These are phyloP conservation scores for Zaprionus ornatus DNA, from an alignment of 1,140 invertebrate species.

Conservation along the genomic window DNA sequence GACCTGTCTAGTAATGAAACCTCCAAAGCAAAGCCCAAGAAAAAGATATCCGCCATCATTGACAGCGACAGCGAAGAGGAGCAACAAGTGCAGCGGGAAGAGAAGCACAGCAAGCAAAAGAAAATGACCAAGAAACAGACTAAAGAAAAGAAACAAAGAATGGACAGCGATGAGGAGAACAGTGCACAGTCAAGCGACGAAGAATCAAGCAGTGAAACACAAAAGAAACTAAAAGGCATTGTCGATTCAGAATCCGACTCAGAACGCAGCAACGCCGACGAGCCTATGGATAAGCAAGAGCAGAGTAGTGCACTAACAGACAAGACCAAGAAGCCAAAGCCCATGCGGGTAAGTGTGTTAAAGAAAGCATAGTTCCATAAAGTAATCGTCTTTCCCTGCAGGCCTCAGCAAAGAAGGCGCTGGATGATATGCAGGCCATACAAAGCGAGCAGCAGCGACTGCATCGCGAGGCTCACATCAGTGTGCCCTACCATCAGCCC, in stretches of 20 bases:
- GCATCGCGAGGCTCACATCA: slow-evolving; percentile 86
- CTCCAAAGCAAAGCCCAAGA: slow-evolving; percentile 22
- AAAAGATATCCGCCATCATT: slow-evolving; percentile 39
- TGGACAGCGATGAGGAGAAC: slow-evolving; percentile 38
- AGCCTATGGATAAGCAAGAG: slow-evolving; percentile 37
- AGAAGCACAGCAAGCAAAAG: slow-evolving; percentile 24
- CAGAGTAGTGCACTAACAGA: background rate
- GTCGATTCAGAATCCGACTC: slow-evolving; percentile 67
- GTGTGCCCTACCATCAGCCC: slow-evolving; percentile 90
- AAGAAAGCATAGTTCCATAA: background rate
- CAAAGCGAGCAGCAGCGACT: slow-evolving; percentile 86
- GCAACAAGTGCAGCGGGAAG: background rate
- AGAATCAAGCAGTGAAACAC: background rate
- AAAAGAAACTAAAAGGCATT: slow-evolving; percentile 52
- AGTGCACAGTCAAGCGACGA: slow-evolving; percentile 13
- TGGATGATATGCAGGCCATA: slow-evolving; percentile 83
- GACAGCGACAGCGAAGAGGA: slow-evolving; percentile 46
- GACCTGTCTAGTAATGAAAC: slow-evolving; percentile 18
- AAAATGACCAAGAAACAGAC: slow-evolving; percentile 41
- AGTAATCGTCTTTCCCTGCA: slow-evolving; percentile 31
- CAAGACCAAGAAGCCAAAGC: slow-evolving; percentile 46
- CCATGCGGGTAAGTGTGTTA: slow-evolving; percentile 43
- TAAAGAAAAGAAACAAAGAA: slow-evolving; percentile 25
- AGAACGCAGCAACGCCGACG: slow-evolving; percentile 37
- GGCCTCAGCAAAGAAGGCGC: slow-evolving; percentile 84